Evolutionary conservation across 2,113 vertebrate species (phyloP).

Genomic region (Pituophis catenifer): DNA sequence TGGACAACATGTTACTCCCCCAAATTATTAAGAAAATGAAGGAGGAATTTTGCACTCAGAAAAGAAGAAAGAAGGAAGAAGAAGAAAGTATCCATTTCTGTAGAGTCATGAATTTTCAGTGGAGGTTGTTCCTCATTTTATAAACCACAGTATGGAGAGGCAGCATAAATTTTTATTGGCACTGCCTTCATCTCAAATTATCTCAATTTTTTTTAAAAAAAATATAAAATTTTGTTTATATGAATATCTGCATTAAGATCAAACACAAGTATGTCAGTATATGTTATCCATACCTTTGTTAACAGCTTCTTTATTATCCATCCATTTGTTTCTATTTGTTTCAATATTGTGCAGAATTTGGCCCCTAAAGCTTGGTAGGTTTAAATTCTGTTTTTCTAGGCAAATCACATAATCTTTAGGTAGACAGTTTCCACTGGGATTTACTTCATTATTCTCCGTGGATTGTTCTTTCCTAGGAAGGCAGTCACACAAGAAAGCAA

Average conservation of each 20-base stretch:
- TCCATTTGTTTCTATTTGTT: slow-evolving; percentile 8
- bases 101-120: neutral
- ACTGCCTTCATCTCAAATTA: neutral
- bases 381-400: neutral
- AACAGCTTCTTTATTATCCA: neutral
- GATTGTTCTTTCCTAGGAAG: neutral
- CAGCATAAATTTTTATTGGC: neutral
- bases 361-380: neutral
- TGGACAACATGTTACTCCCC: neutral
- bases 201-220: neutral
- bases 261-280: neutral
- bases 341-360: neutral
- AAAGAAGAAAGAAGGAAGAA: neutral
- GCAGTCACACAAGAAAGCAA: neutral
- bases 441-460: neutral
- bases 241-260: neutral
- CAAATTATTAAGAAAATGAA: neutral
- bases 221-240: neutral
- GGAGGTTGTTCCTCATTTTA: neutral
- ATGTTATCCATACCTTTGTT: neutral
- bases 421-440: neutral
- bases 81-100: neutral
- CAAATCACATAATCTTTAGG: neutral
- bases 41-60: neutral
- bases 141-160: neutral